These are phyloP conservation scores for Leptopilina syphax DNA, from an alignment of 2,888 invertebrate species.

Conservation along the genomic window DNA sequence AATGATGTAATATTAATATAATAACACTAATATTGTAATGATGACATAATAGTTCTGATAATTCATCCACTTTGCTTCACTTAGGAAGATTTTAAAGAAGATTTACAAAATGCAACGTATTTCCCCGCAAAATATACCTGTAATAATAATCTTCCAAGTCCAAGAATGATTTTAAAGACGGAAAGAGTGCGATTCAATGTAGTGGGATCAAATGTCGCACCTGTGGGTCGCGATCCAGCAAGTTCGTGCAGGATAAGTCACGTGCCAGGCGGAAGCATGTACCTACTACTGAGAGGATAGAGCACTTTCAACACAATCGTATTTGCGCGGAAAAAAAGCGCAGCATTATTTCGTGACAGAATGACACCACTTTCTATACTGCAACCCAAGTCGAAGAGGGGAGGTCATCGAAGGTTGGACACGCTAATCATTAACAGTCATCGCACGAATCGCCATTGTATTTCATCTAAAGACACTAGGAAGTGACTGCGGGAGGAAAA, in stretches of 20 bases:
- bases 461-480: slow-evolving; percentile 32
- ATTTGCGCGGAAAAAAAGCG: slow-evolving; percentile 49
- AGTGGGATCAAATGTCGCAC: slow-evolving; percentile 52
- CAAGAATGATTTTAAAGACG: slow-evolving; percentile 3
- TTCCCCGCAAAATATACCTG: not conserved
- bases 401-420: slow-evolving; percentile 68
- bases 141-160: not conserved
- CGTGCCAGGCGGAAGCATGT: slow-evolving; percentile 57
- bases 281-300: slow-evolving; percentile 44
- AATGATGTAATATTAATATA: too few relatives aligned
- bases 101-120: not conserved
- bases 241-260: slow-evolving; percentile 45
- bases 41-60: too few relatives aligned
- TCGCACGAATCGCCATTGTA: slow-evolving; percentile 60
- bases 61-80: too few relatives aligned
- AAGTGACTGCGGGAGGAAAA: slow-evolving; percentile 20
- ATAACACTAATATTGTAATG: too few relatives aligned
- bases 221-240: slow-evolving; percentile 37
- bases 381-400: not conserved
- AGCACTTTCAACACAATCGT: slow-evolving; percentile 50
- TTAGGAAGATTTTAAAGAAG: not conserved
- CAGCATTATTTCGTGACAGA: slow-evolving; percentile 62
- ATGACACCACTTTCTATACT: slow-evolving; percentile 66
- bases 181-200: slow-evolving; percentile 23
- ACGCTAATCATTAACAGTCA: slow-evolving; percentile 70